phyloP scores from a whole-genome alignment of 30 jellyfish, hydroid and myxozoan genomes.

The Hydra vulgaris region DNA sequence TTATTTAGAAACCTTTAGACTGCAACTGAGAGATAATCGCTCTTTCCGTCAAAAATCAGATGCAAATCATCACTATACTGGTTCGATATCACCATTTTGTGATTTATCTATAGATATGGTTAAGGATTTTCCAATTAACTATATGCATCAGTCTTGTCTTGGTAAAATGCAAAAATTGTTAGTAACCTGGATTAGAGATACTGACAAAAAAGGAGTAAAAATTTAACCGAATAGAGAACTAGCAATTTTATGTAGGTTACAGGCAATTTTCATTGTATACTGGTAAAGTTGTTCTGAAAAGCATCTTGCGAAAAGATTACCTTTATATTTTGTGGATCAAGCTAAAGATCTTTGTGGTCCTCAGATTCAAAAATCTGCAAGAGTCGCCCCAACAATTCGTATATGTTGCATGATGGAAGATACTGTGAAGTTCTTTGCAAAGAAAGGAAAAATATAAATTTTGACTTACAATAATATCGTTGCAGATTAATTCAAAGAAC shows the following conservation, averaged over 20 bases:
- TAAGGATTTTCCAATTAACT: neutral
- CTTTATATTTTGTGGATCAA: neutral
- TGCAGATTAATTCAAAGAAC: neutral
- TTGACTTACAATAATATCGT: neutral
- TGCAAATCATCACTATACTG: neutral
- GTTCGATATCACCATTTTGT: neutral
- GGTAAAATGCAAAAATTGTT: neutral
- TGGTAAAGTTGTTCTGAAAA: neutral
- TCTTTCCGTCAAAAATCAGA: neutral
- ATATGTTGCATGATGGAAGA: neutral
- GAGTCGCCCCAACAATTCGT: neutral
- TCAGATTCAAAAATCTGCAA: neutral
- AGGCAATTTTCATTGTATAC: neutral
- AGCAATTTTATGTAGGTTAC: neutral
- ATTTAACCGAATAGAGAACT: neutral
- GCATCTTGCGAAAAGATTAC: neutral
- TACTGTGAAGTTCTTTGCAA: neutral
- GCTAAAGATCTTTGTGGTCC: neutral
- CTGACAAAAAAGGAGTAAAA: neutral
- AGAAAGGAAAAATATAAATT: neutral
- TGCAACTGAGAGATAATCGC: neutral
- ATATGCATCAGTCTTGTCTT: neutral
- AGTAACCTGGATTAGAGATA: neutral
- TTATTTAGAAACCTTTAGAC: neutral
- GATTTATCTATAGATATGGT: neutral